Evolutionary conservation across 2,113 vertebrate species (phyloP), one percentile per base, ranked within the genome.

Genomic region (Halichoeres trimaculatus): DNA sequence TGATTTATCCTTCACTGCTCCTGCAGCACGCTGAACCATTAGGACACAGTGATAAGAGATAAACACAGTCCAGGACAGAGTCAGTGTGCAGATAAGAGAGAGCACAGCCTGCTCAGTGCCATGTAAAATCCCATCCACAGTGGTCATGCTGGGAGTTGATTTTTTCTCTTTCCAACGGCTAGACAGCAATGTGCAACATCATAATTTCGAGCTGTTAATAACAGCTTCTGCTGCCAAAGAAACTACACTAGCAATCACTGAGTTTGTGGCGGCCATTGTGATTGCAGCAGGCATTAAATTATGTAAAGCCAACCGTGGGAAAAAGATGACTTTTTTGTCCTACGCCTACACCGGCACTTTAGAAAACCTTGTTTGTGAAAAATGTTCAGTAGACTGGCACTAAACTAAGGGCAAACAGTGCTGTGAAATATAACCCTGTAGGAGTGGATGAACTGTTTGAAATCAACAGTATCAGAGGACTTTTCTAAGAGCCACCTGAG

Each of bases 1-100:
- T 86, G 83, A 89, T 86, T 89, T 84, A 85, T 88, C 73, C 45
- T 66, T 79, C 36, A 48, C 69, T 65, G 65, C 79, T 73, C 56
- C 56, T 48, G 66, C 72, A 61, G 54, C 67, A 80, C 52, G 45
- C 50, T 69, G 43, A 83, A 70, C 78, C 84, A 89, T 90, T 85
- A 89, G 48, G 60, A 77, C 69, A 56, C 14, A 65, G 80, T 59
- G 67, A 70, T 66, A 80, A 70, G 70, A 83, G 70, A 84, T 74
- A 83, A 78, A 81, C 74, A 85, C 19, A 45, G 57, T 36, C 54
- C 8, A n/a, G 62, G 76, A 59, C 63, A 78, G 67, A 63, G 70
- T 58, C 58, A 23, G 52, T 54, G 48, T 8, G 40, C 22, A 69
- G 58, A 75, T 30, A 71, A 40, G 43, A 65, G 30, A 60, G 40